Base-by-base conservation (phyloP, 1,140 invertebrate species). In the Diachasmimorpha longicaudata region DNA sequence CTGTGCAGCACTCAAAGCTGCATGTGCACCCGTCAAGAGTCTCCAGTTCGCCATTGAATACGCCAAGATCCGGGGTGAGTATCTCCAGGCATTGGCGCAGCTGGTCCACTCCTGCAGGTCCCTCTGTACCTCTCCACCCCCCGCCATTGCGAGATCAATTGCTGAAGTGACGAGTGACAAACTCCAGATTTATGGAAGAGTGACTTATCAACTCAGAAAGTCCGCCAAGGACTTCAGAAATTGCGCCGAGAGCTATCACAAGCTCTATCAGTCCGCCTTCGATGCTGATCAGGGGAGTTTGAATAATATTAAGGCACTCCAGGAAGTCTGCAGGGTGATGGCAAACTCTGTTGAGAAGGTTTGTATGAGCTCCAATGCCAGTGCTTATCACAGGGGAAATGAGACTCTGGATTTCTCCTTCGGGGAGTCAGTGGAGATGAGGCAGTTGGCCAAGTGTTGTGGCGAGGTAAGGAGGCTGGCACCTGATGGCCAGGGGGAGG, bases 231-330 rank as follows among this genome's bases (percentile, higher is more conserved):
- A 96, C 44, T 92, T 97, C 52, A 92, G 93, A 74, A 90, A 86
- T 1, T 93, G 95, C 75, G 93, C 94, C 25, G 93, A 94, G 36
- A 91, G 93, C 48, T 97, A 96, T 85, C 94, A 93, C 75, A 93
- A 93, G 77, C 89, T 98, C 0, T 98, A 97, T 84, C 94, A 97
- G 84, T 95, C 95, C 16, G 95, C 96, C 46, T 99, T 98, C 90
- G 96, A 98, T 91, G 96, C 97, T 10, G 96, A 98, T 90, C 92
- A 93, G 44, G 91, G 92, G 10, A 95, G 95, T n/a, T 86, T 98
- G 66, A 89, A 93, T 39, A 96, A 96, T 81, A 92, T 98, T 72
- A 90, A 91, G 86, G 89, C 93, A 78, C 90, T 95, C 25, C 94
- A 96, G 83, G 94, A 96, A 88, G 92, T 93, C 75, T 95, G 94